A percentile compares a stretch with the other conserved stretches of the same genome.
Conservation (phyloP, 2,113 vertebrate species). For the Mustela nigripes region DNA sequence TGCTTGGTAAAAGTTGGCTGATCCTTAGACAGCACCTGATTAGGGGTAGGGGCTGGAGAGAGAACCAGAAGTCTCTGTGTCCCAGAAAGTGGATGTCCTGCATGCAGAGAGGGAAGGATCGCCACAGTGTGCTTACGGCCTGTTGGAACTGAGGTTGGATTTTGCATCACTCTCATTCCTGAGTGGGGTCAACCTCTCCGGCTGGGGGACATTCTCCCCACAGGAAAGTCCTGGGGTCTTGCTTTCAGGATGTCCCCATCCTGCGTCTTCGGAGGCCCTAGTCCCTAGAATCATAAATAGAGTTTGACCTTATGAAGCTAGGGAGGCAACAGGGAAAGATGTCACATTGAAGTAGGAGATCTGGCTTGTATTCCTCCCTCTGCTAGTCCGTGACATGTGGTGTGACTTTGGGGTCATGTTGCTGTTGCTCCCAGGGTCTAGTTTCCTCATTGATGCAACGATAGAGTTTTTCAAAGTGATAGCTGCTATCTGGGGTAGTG, state of each 20-base stretch:
- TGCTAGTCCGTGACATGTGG: neutral
- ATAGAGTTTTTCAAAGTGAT: neutral
- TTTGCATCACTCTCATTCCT: neutral
- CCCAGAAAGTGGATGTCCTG: neutral
- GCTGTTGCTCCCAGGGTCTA: neutral
- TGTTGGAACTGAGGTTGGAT: neutral
- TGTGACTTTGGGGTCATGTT: neutral
- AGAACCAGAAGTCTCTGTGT: neutral
- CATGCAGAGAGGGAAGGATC: neutral
- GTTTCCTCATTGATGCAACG: neutral
- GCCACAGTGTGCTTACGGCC: rapidly evolving
- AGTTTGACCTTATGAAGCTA: neutral
- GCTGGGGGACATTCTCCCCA: neutral
- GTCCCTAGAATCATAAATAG: neutral
- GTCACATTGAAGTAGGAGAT: neutral
- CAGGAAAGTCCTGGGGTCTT: neutral
- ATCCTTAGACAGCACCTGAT: neutral
- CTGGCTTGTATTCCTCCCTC: neutral
- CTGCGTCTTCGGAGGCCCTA: neutral
- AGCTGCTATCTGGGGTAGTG: neutral
- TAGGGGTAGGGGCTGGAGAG: rapidly evolving
- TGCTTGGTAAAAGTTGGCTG: neutral
- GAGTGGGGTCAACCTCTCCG: neutral
- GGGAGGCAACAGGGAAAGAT: neutral
- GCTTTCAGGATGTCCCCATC: neutral